Evolutionary conservation across 2,113 vertebrate genomes (phyloP), one percentile per base, ranked within the genome.

Genomic region (Albula goreensis): DNA sequence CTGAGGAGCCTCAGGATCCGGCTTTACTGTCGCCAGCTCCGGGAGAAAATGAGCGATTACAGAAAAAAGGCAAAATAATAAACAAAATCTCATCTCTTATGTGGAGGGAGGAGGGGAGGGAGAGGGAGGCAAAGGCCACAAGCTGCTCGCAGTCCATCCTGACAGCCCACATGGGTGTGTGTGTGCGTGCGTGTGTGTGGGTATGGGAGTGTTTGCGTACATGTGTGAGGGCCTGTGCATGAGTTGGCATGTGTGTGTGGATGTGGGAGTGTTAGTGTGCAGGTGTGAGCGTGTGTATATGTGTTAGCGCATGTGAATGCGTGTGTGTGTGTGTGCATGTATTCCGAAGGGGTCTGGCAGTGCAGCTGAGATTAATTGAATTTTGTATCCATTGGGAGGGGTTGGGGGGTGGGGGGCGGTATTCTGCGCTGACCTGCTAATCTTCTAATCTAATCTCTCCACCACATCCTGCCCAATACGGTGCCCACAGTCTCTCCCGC

Each of bases 71-170:
- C 86, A 90, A 89, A 84, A 89, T 86, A 88, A 86, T 92, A 91
- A 87, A 88, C 53, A 85, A 89, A 91, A 92, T 92, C 91, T 93
- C 89, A 93, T 94, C 88, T 88, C 70, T 91, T 88, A 90, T 93
- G 90, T 70, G n/a, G 89, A 50, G 48, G 85, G 89, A 87, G 78
- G 78, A 89, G 60, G 60, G 60, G 17, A 41, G 31, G 87, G 88
- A 78, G 85, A 81, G 89, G 85, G 86, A 89, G 60, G 60, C 31
- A 41, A 41, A 41, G 60, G 17, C 4, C 11, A 19, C 60, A 63
- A 63, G 90, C 88, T 93, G 92, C 90, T 87, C 89, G 84, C 83
- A 81, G 70, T 56, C 81, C 22, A 8, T 82, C 51, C 52, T 56
- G 52, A 8, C 77, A 41, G 31, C 31, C 25, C 7, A 5, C 11